Evolutionary conservation across 2,888 invertebrate species (phyloP).

Genomic region (Helicoverpa assulta): DNA sequence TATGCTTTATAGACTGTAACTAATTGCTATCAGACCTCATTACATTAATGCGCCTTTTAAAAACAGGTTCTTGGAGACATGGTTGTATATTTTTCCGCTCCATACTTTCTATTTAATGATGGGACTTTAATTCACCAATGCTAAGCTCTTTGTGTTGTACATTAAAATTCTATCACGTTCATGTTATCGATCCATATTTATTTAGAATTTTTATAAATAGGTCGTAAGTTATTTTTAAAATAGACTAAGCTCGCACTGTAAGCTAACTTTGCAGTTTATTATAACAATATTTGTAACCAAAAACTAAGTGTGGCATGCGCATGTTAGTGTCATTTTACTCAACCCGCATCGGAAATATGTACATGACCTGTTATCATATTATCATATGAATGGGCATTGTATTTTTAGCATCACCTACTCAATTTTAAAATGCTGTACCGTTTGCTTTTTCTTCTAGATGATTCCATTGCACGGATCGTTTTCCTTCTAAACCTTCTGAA

Average conservation of each 20-base stretch:
- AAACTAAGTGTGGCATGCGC: too few relatives aligned
- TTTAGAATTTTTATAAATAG: constrained; percentile 12
- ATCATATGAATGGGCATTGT: neutral
- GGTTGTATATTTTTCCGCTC: neutral
- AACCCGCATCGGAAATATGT: constrained; percentile 2
- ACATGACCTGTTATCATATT: constrained; percentile 2
- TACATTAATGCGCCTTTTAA: neutral
- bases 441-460: constrained; percentile 10
- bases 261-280: too few relatives aligned
- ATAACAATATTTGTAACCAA: neutral
- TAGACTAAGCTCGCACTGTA: too few relatives aligned
- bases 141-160: neutral
- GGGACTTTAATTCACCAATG: neutral
- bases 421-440: neutral
- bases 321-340: neutral
- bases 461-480: neutral
- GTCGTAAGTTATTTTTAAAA: neutral
- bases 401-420: too few relatives aligned
- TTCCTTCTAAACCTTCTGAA: neutral
- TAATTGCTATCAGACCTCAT: neutral
- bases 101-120: neutral
- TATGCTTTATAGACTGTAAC: neutral
- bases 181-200: constrained; percentile 20
- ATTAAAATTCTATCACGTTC: constrained; percentile 3
- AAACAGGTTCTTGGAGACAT: neutral